phyloP scores from a whole-genome alignment of 2,888 invertebrate genomes.

The Hypomecis punctinalis region DNA sequence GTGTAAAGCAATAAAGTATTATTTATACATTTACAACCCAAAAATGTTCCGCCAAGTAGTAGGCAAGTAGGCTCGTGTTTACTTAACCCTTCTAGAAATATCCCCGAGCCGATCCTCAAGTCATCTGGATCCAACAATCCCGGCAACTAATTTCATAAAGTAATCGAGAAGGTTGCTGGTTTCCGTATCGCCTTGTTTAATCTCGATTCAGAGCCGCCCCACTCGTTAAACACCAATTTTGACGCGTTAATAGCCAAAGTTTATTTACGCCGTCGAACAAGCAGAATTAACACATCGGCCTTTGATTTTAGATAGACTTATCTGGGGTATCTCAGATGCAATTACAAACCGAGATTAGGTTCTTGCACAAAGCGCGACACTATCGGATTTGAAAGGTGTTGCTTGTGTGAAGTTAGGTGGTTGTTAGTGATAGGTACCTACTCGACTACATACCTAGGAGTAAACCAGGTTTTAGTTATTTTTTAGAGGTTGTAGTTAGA shows the following conservation, averaged over 20 bases:
- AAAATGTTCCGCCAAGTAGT: too few relatives aligned
- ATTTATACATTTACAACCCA: too few relatives aligned
- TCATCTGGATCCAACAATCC: conserved; percentile 44
- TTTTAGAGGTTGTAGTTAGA: too few relatives aligned
- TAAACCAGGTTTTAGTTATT: too few relatives aligned
- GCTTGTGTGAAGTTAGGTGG: not conserved
- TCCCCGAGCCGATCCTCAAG: conserved; percentile 21
- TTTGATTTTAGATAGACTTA: conserved; percentile 57
- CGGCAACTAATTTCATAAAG: conserved; percentile 77
- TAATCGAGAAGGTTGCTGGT: conserved; percentile 71
- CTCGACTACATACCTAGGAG: too few relatives aligned
- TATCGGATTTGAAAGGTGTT: not conserved
- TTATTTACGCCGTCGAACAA: conserved; percentile 72
- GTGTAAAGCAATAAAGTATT: too few relatives aligned
- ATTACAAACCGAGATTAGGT: conserved; percentile 14
- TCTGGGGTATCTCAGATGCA: conserved; percentile 42
- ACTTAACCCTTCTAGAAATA: conserved; percentile 11
- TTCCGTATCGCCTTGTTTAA: conserved; percentile 78
- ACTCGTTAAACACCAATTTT: conserved; percentile 79
- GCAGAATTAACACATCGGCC: conserved; percentile 67
- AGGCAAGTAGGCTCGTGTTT: not conserved
- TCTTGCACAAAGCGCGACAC: conserved; percentile 31
- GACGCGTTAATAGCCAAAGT: conserved; percentile 79
- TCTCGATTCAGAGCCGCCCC: conserved; percentile 76
- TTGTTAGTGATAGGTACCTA: too few relatives aligned